Evolutionary conservation across 2,113 vertebrate genomes (phyloP).

Genomic region (Cebidichthys violaceus): DNA sequence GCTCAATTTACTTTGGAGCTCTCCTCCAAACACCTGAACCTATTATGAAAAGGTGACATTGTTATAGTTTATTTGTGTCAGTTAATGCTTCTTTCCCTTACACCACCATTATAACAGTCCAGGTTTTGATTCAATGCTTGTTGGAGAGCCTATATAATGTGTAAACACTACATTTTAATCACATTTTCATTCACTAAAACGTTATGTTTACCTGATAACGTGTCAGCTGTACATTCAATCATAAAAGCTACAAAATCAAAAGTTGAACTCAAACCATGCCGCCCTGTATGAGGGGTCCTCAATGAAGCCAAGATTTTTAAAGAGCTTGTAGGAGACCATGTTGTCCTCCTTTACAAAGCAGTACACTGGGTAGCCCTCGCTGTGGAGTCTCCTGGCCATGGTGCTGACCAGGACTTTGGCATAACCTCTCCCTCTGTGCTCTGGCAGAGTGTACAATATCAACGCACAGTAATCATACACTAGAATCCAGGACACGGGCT

Average conservation of each 20-base stretch:
- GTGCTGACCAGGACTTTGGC: slow-evolving; percentile 73
- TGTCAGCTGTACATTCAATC: background rate
- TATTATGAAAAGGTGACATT: background rate
- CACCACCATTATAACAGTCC: background rate
- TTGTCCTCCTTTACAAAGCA: slow-evolving; percentile 80
- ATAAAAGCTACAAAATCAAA: background rate
- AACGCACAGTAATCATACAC: slow-evolving; percentile 68
- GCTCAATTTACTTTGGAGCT: background rate
- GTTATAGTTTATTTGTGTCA: background rate
- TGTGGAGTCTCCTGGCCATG: slow-evolving; percentile 70
- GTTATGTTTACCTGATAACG: background rate
- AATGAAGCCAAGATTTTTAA: slow-evolving; percentile 75
- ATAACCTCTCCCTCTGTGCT: slow-evolving; percentile 78
- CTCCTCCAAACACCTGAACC: background rate
- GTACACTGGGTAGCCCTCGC: slow-evolving; percentile 75
- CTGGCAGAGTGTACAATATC: slow-evolving; percentile 72
- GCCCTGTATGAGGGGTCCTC: slow-evolving; percentile 69
- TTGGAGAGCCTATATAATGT: background rate
- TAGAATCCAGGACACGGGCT: slow-evolving; percentile 78
- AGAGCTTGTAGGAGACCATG: slow-evolving; percentile 71
- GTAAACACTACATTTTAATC: background rate
- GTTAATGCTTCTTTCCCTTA: background rate
- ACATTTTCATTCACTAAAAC: background rate
- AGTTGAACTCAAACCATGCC: slow-evolving; percentile 68
- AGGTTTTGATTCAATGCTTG: background rate